Percentiles rank a stretch among this genome's conserved stretches.
Conservation (phyloP, 2,113 vertebrate genomes). For the Chloropsis hardwickii region DNA sequence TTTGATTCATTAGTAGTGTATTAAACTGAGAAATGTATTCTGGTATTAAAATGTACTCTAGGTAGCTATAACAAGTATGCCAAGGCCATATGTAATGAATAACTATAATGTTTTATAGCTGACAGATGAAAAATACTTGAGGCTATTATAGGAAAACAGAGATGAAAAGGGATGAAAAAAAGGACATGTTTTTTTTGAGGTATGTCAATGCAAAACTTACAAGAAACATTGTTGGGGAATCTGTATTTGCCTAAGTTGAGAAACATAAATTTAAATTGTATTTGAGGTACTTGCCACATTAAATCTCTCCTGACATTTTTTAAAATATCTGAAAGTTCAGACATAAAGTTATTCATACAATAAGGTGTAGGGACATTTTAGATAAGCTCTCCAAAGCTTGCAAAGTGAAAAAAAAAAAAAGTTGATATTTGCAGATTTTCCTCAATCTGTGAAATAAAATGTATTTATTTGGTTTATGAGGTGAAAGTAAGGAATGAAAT, state of each 20-base stretch:
- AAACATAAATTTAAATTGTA: neutral
- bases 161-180: neutral
- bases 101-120: slow-evolving; percentile 5
- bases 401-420: neutral
- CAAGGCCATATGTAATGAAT: slow-evolving; percentile 1
- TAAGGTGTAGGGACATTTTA: neutral
- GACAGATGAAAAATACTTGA: slow-evolving; percentile 12
- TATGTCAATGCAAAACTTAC: neutral
- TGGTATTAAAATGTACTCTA: slow-evolving; percentile 28
- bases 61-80: slow-evolving; percentile 9
- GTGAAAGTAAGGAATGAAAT: neutral
- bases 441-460: neutral
- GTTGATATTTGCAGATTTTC: neutral
- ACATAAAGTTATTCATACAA: neutral
- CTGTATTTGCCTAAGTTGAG: neutral
- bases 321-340: neutral
- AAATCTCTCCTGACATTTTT: neutral
- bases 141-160: neutral
- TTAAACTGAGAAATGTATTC: slow-evolving; percentile 37
- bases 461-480: neutral
- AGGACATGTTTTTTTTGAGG: neutral
- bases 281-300: neutral
- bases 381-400: neutral
- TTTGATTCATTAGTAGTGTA: slow-evolving; percentile 19
- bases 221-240: neutral